A percentile compares a stretch with the other conserved stretches of the same genome.
Conservation (phyloP, 1,140 invertebrate genomes). For the Ptiloglossa arizonensis region DNA sequence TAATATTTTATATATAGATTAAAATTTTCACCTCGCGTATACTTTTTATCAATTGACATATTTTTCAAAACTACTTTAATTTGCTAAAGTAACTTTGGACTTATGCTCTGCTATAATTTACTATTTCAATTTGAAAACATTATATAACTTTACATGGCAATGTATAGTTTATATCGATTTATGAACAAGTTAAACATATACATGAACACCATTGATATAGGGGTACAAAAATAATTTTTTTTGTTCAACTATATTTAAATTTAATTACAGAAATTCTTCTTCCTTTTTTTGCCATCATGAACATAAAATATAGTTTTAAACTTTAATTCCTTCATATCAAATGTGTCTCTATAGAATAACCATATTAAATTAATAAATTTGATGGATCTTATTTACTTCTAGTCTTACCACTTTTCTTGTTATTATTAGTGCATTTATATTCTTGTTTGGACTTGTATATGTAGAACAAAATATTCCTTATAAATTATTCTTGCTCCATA, state of each 20-base stretch:
- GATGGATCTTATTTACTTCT: constrained; percentile 26
- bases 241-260: too few relatives aligned
- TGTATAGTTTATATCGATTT: not conserved
- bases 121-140: not conserved
- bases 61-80: not conserved
- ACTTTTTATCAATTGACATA: not conserved
- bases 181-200: not conserved
- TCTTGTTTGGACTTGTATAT: not conserved
- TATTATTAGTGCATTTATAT: constrained; percentile 3
- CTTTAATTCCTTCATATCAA: not conserved
- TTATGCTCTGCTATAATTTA: constrained; percentile 20
- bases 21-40: not conserved
- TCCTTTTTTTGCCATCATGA: not conserved
- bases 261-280: not conserved
- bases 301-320: not conserved
- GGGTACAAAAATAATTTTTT: not conserved
- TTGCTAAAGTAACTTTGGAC: not conserved
- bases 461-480: not conserved
- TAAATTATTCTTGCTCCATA: constrained; percentile 19
- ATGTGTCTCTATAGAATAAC: constrained; percentile 13
- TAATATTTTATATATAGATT: not conserved
- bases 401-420: constrained; percentile 19
- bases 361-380: constrained; percentile 1
- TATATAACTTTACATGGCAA: not conserved
- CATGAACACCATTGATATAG: constrained; percentile 16